A percentile compares a stretch with the other conserved stretches of the same genome.
Conservation (phyloP, 1,140 invertebrate species). For the Platyscapa corneri region DNA sequence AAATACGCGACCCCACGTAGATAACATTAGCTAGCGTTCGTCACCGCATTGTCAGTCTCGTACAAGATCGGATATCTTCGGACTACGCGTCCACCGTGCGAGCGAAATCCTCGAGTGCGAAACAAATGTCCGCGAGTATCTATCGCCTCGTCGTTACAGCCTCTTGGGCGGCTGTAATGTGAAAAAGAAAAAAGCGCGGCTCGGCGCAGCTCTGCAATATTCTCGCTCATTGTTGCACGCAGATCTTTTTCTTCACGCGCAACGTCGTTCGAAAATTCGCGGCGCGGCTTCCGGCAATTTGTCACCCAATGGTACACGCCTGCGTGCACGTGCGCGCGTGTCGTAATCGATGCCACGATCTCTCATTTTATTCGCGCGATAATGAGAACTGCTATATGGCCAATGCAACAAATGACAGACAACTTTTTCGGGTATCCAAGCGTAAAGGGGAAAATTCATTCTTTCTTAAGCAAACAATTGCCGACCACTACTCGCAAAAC, state of each 20-base stretch:
- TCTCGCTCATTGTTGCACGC: neutral
- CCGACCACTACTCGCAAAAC: no score
- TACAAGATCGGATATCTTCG: neutral
- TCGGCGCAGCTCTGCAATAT: neutral
- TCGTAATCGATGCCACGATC: neutral
- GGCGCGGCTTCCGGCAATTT: slow-evolving; percentile 4
- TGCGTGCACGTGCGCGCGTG: neutral
- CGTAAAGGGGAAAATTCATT: no score
- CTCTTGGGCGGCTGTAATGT: neutral
- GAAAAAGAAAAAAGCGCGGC: neutral
- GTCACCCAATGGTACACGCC: neutral
- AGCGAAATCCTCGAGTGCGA: neutral
- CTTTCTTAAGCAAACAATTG: no score
- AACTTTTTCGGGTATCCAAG: no score
- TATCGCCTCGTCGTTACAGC: neutral
- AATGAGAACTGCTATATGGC: neutral
- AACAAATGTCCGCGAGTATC: neutral
- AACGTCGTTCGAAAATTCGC: slow-evolving; percentile 2
- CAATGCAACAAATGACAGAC: neutral
- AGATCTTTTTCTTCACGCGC: neutral
- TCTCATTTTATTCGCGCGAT: neutral
- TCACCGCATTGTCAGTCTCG: no score
- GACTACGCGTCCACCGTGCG: neutral
- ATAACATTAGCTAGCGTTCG: no score
- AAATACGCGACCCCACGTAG: no score